Percentiles rank a stretch among this genome's conserved stretches.
Evolutionary conservation across 2,113 vertebrate species (phyloP).

Genomic region (Smithornis capensis): DNA sequence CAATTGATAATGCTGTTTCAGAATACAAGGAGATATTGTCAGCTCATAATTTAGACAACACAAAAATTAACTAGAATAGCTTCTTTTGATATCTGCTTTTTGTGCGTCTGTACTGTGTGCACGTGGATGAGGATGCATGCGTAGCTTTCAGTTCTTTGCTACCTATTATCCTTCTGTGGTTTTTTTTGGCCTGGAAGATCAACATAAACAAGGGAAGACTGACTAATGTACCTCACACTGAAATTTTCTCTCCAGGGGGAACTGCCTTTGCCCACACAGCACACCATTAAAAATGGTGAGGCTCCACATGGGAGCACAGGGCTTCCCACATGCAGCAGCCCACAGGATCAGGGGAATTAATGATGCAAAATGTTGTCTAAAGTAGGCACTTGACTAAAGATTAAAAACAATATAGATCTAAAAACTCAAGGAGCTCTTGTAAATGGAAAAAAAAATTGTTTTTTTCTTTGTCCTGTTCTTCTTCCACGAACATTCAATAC

Average conservation of each 20-base stretch:
- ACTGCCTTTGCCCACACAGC: not conserved
- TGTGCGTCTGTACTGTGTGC: not conserved
- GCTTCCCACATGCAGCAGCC: not conserved
- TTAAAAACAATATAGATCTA: not conserved
- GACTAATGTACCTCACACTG: not conserved
- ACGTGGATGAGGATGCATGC: not conserved
- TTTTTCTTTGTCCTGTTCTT: not conserved
- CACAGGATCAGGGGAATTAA: not conserved
- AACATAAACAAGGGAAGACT: constrained; percentile 13
- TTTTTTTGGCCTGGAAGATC: not conserved
- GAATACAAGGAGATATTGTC: not conserved
- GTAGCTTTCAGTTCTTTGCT: not conserved
- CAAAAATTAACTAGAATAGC: not conserved
- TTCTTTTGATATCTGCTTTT: not conserved
- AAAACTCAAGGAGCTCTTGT: not conserved
- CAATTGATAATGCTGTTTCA: not conserved
- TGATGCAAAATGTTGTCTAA: not conserved
- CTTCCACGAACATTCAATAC: not conserved
- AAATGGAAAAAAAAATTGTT: not conserved
- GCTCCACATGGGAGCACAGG: constrained; percentile 1
- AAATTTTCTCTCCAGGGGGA: constrained; percentile 8
- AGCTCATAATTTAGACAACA: constrained; percentile 4
- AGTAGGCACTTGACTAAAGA: not conserved
- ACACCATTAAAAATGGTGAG: not conserved
- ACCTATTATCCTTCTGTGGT: not conserved